Evolutionary conservation across 2,888 invertebrate genomes (phyloP).

Genomic region (Erebia aethiops): DNA sequence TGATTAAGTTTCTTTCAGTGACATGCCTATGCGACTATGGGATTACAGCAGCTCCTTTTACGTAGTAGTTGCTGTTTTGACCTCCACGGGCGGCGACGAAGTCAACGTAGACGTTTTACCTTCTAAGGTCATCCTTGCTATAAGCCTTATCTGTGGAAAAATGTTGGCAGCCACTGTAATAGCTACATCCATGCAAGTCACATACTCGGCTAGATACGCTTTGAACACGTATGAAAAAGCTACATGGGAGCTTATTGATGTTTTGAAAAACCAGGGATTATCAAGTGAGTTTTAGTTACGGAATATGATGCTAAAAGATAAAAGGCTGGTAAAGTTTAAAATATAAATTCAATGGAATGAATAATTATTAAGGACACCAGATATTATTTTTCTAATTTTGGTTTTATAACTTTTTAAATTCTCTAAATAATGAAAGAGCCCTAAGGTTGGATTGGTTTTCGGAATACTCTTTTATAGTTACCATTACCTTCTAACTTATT

Average conservation of each 20-base stretch:
- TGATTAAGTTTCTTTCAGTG: constrained; percentile 46
- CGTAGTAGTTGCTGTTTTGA: constrained; percentile 61
- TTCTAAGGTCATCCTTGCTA: constrained; percentile 58
- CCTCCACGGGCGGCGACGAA: constrained; percentile 70
- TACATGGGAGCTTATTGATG: constrained; percentile 64
- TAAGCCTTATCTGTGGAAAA: constrained; percentile 66
- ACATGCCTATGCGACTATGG: constrained; percentile 61
- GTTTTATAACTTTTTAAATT: not conserved
- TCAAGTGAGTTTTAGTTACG: constrained; percentile 57
- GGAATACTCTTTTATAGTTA: not conserved
- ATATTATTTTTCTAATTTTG: not conserved
- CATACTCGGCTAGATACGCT: constrained; percentile 67
- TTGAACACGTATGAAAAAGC: constrained; percentile 64
- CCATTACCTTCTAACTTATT: not conserved
- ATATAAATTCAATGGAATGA: too few relatives aligned
- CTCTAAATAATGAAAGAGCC: not conserved
- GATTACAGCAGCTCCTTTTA: constrained; percentile 71
- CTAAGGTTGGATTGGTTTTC: not conserved
- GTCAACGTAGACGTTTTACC: constrained; percentile 53
- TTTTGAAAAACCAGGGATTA: constrained; percentile 71
- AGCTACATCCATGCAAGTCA: constrained; percentile 67
- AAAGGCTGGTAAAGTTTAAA: too few relatives aligned
- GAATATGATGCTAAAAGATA: not conserved
- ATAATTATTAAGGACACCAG: too few relatives aligned
- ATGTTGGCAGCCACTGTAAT: constrained; percentile 69